Base-by-base conservation (phyloP, 2,888 invertebrate genomes). In the Aspidiotus destructor region DNA sequence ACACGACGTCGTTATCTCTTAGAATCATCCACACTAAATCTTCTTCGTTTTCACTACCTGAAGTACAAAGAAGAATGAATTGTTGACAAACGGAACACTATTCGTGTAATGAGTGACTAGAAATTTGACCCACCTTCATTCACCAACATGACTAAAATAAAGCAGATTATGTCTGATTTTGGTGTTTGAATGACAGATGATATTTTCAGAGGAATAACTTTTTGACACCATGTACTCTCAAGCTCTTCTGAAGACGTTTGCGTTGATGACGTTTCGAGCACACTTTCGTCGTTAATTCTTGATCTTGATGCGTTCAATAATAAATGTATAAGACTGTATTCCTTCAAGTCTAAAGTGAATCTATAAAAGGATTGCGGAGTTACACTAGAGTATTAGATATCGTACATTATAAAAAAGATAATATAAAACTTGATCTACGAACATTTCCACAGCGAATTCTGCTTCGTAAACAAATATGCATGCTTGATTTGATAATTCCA, bases 91-190 rank as follows among this genome's bases (percentile, higher is more conserved):
- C n/a, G 17, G 44, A 52, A 13, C 40, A 52, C n/a, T 48, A 16
- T 28, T n/a, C 13, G 40, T n/a, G 28, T 10, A 2, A 54, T 53
- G 10, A 2, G 7, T 15, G 7, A 40, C 42, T 5, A 28, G 5
- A 28, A 28, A 28, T 28, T 5, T 28, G 28, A 5, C 28, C 28
- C 5, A 65, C 65, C 58, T 58, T 16, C 8, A 17, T 65, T 42
- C 8, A 42, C 42, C 5, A 57, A 13, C 0, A 17, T 57, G 13
- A 41, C 57, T n/a, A 65, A 58, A 65, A 57, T n/a, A 8, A 65
- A 65, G 44, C 65, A 65, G n/a, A 57, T n/a, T 9, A 58, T 44
- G n/a, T 55, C 65, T 11, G 7, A 3, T 42, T 65, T 65, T 5
- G 16, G 16, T 1, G 58, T 44, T 16, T 57, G 10, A 41, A 65